Conservation (phyloP, 2,888 invertebrate genomes). For the Elysia crispata region DNA sequence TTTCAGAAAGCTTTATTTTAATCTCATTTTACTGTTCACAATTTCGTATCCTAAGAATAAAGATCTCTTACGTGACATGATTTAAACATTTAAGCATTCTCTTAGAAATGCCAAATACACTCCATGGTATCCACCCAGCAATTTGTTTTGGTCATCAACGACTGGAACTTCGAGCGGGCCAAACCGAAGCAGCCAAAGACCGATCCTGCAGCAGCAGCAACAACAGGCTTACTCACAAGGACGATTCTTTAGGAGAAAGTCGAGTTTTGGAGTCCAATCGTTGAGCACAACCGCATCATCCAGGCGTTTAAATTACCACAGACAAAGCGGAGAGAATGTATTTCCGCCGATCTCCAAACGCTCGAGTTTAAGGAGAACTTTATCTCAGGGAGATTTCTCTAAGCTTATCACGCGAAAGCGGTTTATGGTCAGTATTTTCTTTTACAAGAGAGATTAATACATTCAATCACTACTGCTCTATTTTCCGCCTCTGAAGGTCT, state of each 20-base stretch:
- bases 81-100: no score
- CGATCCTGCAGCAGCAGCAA: not conserved
- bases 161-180: not conserved
- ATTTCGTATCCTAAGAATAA: no score
- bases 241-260: not conserved
- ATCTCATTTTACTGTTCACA: no score
- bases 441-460: not conserved
- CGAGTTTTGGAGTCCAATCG: not conserved
- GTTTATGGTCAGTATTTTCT: conserved; percentile 6
- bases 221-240: not conserved
- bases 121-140: not conserved
- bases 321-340: not conserved
- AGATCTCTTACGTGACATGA: no score
- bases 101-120: not conserved
- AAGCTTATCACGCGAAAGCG: not conserved
- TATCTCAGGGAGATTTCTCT: conserved; percentile 18
- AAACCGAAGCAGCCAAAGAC: not conserved
- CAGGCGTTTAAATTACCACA: not conserved
- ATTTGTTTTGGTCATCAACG: not conserved
- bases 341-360: not conserved
- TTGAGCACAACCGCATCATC: not conserved
- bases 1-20: no score
- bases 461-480: no score
- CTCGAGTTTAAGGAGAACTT: not conserved
- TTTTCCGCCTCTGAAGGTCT: no score